A percentile compares a stretch with the other conserved stretches of the same genome.
These are phyloP conservation scores for Ophion obscuratus DNA, from an alignment of 2,888 invertebrate species.

Conservation along the genomic window DNA sequence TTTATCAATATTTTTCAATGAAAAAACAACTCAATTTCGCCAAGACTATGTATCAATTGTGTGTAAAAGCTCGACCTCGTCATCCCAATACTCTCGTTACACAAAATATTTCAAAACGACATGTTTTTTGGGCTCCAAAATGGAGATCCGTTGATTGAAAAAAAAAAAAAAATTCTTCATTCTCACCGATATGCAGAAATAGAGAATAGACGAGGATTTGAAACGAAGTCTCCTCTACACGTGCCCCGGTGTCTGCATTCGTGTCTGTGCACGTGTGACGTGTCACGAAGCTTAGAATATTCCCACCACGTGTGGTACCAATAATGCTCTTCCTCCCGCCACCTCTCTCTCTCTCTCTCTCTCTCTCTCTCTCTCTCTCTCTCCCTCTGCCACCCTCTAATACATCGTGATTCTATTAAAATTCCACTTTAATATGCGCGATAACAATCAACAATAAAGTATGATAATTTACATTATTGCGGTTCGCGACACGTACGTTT, in stretches of 20 bases:
- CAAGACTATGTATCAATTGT: background rate
- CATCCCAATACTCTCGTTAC: background rate
- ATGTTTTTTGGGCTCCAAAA: background rate
- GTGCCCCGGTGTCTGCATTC: background rate
- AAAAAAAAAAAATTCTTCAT: background rate
- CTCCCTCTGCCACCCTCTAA: background rate
- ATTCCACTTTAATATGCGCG: conserved; percentile 64
- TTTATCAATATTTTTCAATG: background rate
- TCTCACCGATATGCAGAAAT: background rate
- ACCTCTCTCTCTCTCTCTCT: background rate
- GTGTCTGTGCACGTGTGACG: background rate
- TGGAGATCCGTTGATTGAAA: background rate
- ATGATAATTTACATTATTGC: conserved; percentile 66
- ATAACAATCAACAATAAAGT: conserved; percentile 67
- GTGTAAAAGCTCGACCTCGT: background rate
- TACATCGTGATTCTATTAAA: conserved; percentile 55
- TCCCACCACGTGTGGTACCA: conserved; percentile 50
- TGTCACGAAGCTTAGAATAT: conserved; percentile 44
- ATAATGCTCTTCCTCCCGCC: conserved; percentile 41
- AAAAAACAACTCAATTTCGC: background rate
- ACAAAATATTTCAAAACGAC: background rate
- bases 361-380: conserved; percentile 3
- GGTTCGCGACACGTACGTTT: conserved; percentile 56
- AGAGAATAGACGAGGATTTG: background rate
- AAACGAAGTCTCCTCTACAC: background rate